Percentiles rank a stretch among this genome's conserved stretches.
These are phyloP conservation scores for Brachyhypopomus gauderio DNA, from an alignment of 2,113 vertebrate species.

Conservation along the genomic window DNA sequence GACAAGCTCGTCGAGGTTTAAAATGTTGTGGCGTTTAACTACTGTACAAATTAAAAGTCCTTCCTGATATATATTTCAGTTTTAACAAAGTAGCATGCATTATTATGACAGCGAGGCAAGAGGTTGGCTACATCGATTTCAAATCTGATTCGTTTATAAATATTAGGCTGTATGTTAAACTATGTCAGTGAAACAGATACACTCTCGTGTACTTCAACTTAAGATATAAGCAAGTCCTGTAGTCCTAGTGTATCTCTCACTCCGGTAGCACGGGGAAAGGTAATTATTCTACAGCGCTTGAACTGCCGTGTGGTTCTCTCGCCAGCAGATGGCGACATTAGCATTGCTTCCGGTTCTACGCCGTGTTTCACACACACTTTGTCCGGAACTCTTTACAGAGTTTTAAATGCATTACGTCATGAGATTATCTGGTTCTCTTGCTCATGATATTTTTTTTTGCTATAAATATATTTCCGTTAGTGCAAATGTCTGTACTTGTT, in stretches of 20 bases:
- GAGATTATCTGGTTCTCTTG: constrained; percentile 30
- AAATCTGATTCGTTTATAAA: too few relatives aligned
- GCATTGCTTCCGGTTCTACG: neutral
- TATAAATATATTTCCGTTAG: constrained; percentile 9
- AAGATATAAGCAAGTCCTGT: too few relatives aligned
- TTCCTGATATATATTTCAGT: neutral
- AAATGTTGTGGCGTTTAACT: neutral
- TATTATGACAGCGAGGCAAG: neutral
- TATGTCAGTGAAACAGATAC: too few relatives aligned
- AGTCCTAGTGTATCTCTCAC: too few relatives aligned
- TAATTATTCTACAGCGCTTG: neutral
- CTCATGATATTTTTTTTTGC: neutral
- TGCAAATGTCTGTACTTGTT: constrained; percentile 25
- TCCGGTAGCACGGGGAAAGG: too few relatives aligned
- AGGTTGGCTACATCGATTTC: neutral
- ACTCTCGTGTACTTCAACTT: too few relatives aligned
- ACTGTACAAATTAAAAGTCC: neutral
- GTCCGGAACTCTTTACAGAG: constrained; percentile 10
- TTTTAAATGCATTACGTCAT: constrained; percentile 51
- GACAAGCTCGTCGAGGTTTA: neutral
- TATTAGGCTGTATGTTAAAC: too few relatives aligned
- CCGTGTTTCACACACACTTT: constrained; percentile 13
- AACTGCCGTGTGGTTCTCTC: neutral
- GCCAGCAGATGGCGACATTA: constrained; percentile 48
- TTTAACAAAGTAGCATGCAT: neutral